Percentiles rank a stretch among this genome's conserved stretches.
phyloP scores from a whole-genome alignment of 2,113 vertebrate species.

The Elgaria multicarinata region DNA sequence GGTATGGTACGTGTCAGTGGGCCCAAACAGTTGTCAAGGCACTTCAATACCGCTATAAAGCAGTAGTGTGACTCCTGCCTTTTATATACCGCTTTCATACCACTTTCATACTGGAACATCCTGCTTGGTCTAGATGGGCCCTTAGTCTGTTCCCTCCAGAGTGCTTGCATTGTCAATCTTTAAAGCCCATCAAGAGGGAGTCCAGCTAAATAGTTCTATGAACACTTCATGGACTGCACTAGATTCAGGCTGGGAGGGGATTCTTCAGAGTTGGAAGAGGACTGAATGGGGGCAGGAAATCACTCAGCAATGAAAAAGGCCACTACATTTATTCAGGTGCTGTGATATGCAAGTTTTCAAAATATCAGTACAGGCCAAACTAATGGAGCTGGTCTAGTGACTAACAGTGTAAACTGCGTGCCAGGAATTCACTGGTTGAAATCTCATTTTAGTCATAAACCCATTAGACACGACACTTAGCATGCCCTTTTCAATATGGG shows the following conservation, averaged over 20 bases:
- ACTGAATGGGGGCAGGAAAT: neutral
- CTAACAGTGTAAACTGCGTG: neutral
- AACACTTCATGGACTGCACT: neutral
- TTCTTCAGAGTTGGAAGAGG: neutral
- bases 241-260: neutral
- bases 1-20: too few species aligned
- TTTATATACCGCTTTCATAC: too few species aligned
- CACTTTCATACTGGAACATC: too few species aligned
- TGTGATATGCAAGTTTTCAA: neutral
- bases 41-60: too few species aligned
- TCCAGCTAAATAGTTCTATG: neutral
- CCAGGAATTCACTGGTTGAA: neutral
- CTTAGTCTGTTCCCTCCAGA: neutral
- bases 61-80: too few species aligned
- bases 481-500: neutral
- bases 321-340: neutral
- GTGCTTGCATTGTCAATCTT: neutral
- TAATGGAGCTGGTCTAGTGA: neutral
- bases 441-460: neutral
- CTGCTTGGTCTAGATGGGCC: too few species aligned
- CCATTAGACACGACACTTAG: neutral
- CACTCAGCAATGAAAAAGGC: neutral
- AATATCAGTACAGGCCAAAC: neutral
- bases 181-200: neutral
- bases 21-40: too few species aligned